Evolutionary conservation across 2,888 invertebrate species (phyloP), one percentile per base, ranked within the genome.

Genomic region (Sarcophaga rosellei): DNA sequence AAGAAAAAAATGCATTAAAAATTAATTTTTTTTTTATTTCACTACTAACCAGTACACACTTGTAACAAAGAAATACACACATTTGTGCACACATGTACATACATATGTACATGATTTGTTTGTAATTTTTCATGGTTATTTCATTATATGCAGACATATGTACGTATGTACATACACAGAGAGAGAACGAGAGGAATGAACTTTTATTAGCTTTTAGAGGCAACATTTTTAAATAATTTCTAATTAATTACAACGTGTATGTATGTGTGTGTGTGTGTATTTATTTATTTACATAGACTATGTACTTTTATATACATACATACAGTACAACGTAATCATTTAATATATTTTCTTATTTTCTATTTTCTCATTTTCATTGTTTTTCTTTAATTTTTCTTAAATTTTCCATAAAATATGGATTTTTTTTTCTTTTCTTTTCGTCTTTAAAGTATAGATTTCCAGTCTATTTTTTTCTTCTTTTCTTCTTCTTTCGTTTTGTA

Each of bases 361-460:
- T n/a, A 15, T 11, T 62, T 20, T 25, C 25, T 35, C n/a, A n/a
- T n/a, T 57, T 62, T 12, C 8, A 20, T 20, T n/a, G 8, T 44
- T 59, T 72, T 35, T 35, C 12, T 35, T 3, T 72, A 20, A 11
- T 15, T 35, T 35, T 35, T 35, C 35, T 35, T 35, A 35, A 35
- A 44, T 72, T 72, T 70, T 70, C 35, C 72, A n/a, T 61, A 65
- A 65, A 63, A 75, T 57, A 75, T 66, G 20, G 75, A 75, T 75
- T 66, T 76, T 59, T 66, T 66, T 35, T 10, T 35, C 4, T 4
- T 2, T 25, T n/a, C 25, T 25, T 35, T 35, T 35, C 35, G 35
- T 35, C 10, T 35, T 35, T 21, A 57, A 53, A 47, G 10, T 20
- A 35, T 59, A 35, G 35, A 10, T 75, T 76, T 76, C 66, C 76